Evolutionary conservation across 2,888 invertebrate species (phyloP).

Genomic region (Ophioninae sp.): DNA sequence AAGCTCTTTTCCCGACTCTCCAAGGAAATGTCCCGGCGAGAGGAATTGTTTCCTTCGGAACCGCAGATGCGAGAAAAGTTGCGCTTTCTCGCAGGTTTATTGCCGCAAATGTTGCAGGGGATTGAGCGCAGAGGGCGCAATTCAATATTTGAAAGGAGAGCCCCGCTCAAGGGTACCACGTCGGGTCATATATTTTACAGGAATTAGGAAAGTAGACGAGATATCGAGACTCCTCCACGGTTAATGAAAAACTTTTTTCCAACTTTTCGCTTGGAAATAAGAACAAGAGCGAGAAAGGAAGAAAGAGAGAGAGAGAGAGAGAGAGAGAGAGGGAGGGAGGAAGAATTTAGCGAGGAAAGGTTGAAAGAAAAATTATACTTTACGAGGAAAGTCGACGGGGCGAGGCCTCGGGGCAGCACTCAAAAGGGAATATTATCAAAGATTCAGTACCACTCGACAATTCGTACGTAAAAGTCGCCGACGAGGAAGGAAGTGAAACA

Average conservation of each 20-base stretch:
- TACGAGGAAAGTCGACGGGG: constrained; percentile 14
- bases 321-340: constrained; percentile 10
- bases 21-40: not conserved
- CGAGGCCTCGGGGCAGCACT: constrained; percentile 49
- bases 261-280: constrained; percentile 29
- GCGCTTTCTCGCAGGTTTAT: not conserved
- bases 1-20: not conserved
- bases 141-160: constrained; percentile 20
- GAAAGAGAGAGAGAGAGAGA: not conserved
- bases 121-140: not conserved
- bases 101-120: not conserved
- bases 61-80: constrained; percentile 1
- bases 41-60: not conserved
- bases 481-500: constrained; percentile 33
- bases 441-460: constrained; percentile 59
- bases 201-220: constrained; percentile 42
- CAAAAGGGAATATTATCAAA: constrained; percentile 66
- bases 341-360: constrained; percentile 29
- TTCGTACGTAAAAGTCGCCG: constrained; percentile 46
- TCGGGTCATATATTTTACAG: constrained; percentile 12
- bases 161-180: not conserved
- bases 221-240: constrained; percentile 37
- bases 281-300: not conserved
- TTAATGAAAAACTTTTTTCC: constrained; percentile 50
- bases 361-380: constrained; percentile 59